phyloP scores from a whole-genome alignment of 53 echinoderm and acorn worm genomes.

The Actinopyga echinites region DNA sequence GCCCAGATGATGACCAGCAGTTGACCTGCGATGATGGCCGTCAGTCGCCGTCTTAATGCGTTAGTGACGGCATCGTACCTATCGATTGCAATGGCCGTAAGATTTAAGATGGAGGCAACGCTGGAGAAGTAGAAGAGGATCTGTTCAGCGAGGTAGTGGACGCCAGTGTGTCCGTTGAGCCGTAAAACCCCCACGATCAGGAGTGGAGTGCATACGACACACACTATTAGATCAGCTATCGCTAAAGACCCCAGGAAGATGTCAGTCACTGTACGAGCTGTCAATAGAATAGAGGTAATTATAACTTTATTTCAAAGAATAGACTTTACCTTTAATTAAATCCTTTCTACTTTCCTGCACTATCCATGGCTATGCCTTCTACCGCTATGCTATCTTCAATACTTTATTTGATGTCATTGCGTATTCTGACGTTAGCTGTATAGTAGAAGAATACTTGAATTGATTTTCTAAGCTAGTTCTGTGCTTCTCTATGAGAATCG shows the following conservation, averaged over 20 bases:
- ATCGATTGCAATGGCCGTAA: slow-evolving; percentile 82
- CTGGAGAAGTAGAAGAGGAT: slow-evolving; percentile 90
- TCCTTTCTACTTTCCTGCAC: too few relatives aligned
- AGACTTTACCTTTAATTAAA: too few relatives aligned
- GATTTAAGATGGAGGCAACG: slow-evolving; percentile 86
- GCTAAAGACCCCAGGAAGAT: slow-evolving; percentile 83
- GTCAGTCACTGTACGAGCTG: slow-evolving; percentile 87
- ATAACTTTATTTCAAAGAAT: too few relatives aligned
- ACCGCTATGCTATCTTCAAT: too few relatives aligned
- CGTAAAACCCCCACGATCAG: slow-evolving; percentile 77
- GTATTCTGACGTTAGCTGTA: too few relatives aligned
- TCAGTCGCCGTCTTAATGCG: slow-evolving; percentile 68
- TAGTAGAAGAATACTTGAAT: too few relatives aligned
- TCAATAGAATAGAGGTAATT: too few relatives aligned
- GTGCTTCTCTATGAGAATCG: too few relatives aligned
- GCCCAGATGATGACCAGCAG: slow-evolving; percentile 68
- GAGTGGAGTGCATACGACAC: slow-evolving; percentile 68
- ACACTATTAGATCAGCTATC: slow-evolving; percentile 82
- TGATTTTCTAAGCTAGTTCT: too few relatives aligned
- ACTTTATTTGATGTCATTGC: too few relatives aligned
- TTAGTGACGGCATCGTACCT: slow-evolving; percentile 83
- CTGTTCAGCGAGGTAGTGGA: slow-evolving; percentile 82
- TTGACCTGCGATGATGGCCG: slow-evolving; percentile 52
- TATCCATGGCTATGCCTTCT: too few relatives aligned
- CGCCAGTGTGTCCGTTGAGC: slow-evolving; percentile 82